Conservation (phyloP, 2,797 vertebrate genomes). For the Spatula versicolor region DNA sequence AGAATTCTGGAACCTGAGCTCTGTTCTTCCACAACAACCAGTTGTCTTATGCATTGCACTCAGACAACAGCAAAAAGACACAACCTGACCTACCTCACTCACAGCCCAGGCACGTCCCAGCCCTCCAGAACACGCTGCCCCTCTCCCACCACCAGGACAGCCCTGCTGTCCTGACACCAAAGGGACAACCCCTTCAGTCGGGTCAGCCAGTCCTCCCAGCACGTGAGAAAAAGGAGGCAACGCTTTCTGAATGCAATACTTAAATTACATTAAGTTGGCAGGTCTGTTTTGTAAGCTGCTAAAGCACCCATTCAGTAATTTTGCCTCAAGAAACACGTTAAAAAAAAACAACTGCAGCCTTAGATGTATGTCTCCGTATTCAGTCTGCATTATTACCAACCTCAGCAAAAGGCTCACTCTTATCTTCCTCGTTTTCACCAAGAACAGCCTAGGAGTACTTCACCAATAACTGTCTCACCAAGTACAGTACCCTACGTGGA, state of each 20-base stretch:
- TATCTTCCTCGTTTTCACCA: not conserved
- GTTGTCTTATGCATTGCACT: accelerated
- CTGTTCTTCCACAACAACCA: not conserved
- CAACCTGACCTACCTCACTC: accelerated
- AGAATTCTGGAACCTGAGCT: not conserved
- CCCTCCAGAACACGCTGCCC: not conserved
- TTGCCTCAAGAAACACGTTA: not conserved
- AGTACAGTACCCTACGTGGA: accelerated
- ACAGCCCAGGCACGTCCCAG: too few species aligned
- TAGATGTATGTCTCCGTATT: accelerated
- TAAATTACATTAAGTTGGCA: accelerated
- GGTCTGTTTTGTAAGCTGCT: not conserved
- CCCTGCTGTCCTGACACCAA: accelerated
- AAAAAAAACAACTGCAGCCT: not conserved
- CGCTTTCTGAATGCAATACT: accelerated
- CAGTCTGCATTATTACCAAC: not conserved
- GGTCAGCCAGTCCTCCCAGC: not conserved
- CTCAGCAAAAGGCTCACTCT: not conserved
- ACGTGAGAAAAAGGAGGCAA: not conserved
- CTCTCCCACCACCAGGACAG: not conserved
- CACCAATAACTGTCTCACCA: too few species aligned
- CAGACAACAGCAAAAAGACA: not conserved
- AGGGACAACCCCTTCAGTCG: accelerated
- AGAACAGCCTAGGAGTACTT: not conserved
- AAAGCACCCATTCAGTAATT: not conserved